Evolutionary conservation across 64 coral and sea anemone genomes (phyloP).

Genomic region (Montipora foliosa): DNA sequence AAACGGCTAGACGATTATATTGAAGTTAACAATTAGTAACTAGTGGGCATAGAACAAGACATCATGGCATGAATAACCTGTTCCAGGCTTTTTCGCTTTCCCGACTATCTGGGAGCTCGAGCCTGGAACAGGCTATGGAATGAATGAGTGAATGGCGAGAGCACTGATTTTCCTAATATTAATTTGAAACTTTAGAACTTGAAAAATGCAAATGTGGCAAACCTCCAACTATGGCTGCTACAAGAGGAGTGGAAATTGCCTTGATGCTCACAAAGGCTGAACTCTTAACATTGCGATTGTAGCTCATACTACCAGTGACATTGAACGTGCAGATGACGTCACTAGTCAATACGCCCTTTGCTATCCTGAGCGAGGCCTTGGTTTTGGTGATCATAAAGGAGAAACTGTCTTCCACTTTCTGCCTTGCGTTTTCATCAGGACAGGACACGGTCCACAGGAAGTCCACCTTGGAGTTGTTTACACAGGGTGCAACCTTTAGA

Average conservation of each 20-base stretch:
- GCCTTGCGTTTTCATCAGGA: constrained; percentile 29
- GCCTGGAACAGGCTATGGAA: no score
- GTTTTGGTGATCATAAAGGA: constrained; percentile 7
- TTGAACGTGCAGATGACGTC: constrained; percentile 52
- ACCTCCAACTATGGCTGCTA: constrained; percentile 64
- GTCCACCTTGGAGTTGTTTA: constrained; percentile 35
- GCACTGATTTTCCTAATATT: no score
- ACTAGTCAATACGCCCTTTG: constrained; percentile 25
- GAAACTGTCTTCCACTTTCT: constrained; percentile 29
- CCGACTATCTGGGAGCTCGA: no score
- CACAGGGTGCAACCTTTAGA: constrained; percentile 67
- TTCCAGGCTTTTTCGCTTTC: no score
- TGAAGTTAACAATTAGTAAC: no score
- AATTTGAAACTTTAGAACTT: no score
- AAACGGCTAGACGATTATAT: no score
- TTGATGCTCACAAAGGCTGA: constrained; percentile 31
- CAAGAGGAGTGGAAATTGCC: constrained; percentile 47
- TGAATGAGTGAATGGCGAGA: no score
- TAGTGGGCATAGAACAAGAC: no score
- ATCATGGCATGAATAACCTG: no score
- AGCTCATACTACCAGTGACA: constrained; percentile 71
- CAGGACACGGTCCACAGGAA: constrained; percentile 65
- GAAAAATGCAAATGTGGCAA: neutral
- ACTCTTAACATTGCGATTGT: constrained; percentile 37
- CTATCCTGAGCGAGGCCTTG: constrained; percentile 40